Evolutionary conservation across 2,797 vertebrate genomes (phyloP), one percentile per base, ranked within the genome.

Genomic region (Diceros bicornis): DNA sequence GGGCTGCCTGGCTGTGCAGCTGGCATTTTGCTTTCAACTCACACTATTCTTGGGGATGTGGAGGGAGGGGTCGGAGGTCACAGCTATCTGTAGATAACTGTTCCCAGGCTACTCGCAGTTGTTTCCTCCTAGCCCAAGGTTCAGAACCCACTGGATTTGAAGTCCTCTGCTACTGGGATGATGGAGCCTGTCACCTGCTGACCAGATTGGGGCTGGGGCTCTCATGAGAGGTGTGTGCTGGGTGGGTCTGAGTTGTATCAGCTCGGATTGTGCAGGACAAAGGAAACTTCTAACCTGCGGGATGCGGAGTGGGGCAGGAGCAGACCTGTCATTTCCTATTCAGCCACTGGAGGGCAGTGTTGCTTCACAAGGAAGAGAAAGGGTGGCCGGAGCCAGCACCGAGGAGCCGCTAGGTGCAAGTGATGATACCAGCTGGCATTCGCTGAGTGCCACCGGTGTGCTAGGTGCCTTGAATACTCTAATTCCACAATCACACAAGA

Each of bases 261-360:
- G 44, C 64, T 66, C 47, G n/a, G 59, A 66, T 0, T 3, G 7
- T 13, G 34, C 18, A 59, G 50, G 50, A 77, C 59, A 59, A 57
- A 75, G 27, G 41, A 16, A 75, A 44, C 44, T 20, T 55, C 11
- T 32, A 61, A 52, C 7, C 11, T 21, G 18, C 20, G 27, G 25
- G 6, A 20, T 12, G 2, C 41, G 27, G n/a, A 7, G 32, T 20
- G 32, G 69, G 7, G 8, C 2, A 2, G 34, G 21, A 83, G 25
- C 14, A 55, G 20, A 37, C 3, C 1, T 94, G 96, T 91, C 44
- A 52, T 96, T 72, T 32, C 57, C 29, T 1, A 0, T 47, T 44
- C 0, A 27, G 37, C 91, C 98, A 94, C 96, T 29, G 34, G 29
- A 27, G 0, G 91, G 27, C 82, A 97, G 92, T 92, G 77, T 92